These are phyloP conservation scores for Parauchenoglanis ngamensis DNA, from an alignment of 2,797 vertebrate genomes.

Conservation along the genomic window DNA sequence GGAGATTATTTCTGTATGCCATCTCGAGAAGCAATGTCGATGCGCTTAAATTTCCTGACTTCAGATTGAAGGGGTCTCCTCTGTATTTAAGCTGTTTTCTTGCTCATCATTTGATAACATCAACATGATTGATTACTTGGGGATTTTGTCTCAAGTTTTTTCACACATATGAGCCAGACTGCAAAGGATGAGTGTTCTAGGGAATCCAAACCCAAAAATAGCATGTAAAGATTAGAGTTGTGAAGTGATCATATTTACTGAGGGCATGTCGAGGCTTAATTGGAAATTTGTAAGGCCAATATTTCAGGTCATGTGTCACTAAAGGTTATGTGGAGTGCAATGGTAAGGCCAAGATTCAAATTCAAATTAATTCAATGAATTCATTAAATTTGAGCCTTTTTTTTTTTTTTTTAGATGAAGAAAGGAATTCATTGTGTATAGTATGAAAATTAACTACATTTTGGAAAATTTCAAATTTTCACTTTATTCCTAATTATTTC, in stretches of 20 bases:
- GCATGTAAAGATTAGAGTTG: background rate
- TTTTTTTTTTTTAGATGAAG: background rate
- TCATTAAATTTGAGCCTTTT: no score
- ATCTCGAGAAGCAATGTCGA: constrained; percentile 15
- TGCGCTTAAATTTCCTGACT: background rate
- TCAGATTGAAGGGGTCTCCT: background rate
- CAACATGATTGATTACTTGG: constrained; percentile 8
- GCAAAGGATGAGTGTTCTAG: no score
- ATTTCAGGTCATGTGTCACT: background rate
- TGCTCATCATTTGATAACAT: constrained; percentile 27
- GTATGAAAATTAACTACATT: background rate
- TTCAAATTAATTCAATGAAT: no score
- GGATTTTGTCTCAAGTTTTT: constrained; percentile 10
- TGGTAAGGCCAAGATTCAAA: background rate
- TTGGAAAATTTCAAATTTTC: background rate
- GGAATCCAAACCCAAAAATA: background rate
- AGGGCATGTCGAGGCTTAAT: background rate
- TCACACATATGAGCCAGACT: constrained; percentile 13
- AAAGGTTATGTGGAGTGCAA: background rate
- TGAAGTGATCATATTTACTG: no score
- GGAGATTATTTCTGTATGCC: constrained; percentile 24
- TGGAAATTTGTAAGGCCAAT: background rate
- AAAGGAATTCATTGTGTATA: background rate
- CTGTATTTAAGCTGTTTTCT: constrained; percentile 45
- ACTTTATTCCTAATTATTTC: background rate